Percentiles rank a stretch among this genome's conserved stretches.
phyloP scores from a whole-genome alignment of 2,113 vertebrate species.

The Bothrops jararaca region DNA sequence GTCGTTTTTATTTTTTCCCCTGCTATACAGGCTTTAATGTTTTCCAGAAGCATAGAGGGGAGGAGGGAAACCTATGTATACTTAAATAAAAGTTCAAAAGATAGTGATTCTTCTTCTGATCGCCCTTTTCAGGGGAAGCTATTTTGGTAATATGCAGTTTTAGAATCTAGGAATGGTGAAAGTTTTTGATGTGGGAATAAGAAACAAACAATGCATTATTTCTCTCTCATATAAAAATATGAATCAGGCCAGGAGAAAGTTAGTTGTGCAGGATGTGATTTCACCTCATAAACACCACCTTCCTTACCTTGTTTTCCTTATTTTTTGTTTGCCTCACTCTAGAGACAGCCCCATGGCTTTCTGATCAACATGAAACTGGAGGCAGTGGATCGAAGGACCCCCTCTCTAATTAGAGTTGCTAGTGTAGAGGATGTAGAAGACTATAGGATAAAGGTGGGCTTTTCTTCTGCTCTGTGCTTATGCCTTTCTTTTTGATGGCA shows the following conservation, averaged over 20 bases:
- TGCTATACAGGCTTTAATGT: background rate
- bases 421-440: conserved; percentile 92
- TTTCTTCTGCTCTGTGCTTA: background rate
- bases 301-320: background rate
- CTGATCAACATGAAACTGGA: conserved; percentile 94
- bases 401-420: conserved; percentile 88
- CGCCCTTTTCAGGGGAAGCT: background rate
- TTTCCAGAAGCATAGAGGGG: background rate
- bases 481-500: background rate
- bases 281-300: background rate
- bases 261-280: background rate
- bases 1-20: conserved; percentile 29
- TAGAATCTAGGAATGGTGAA: background rate
- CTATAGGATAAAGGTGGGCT: conserved; percentile 89
- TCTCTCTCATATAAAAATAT: background rate
- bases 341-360: conserved; percentile 87
- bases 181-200: background rate
- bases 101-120: background rate
- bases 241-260: no score
- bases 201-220: background rate
- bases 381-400: conserved; percentile 90
- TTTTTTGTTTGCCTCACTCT: background rate
- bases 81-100: background rate
- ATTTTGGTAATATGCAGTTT: background rate
- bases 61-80: background rate